Conservation (phyloP, 53 echinoderm and acorn worm genomes). For the Crossaster papposus region DNA sequence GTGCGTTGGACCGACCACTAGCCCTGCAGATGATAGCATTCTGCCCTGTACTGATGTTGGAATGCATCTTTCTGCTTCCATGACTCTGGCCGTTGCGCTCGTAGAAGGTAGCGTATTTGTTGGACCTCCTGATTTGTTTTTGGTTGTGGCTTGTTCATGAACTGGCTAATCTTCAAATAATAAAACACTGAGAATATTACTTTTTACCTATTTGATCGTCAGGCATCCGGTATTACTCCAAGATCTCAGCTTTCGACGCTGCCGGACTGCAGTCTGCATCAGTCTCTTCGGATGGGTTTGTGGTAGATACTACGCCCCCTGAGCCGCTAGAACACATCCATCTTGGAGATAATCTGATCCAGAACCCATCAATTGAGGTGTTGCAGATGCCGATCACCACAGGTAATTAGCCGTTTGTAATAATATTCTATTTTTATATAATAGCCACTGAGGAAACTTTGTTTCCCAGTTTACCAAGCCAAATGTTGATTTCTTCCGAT, state of each 20-base stretch:
- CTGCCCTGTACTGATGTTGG: conserved; percentile 50
- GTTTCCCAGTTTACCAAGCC: too few species aligned
- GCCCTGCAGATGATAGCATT: conserved; percentile 31
- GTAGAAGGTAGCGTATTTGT: conserved; percentile 43
- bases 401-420: too few species aligned
- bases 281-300: conserved; percentile 53
- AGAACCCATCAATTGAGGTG: conserved; percentile 64
- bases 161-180: too few species aligned
- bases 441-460: background rate
- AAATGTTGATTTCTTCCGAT: too few species aligned
- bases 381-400: background rate
- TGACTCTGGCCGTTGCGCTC: background rate
- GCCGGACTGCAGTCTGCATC: conserved; percentile 46
- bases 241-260: conserved; percentile 53
- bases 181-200: too few species aligned
- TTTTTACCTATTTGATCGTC: background rate
- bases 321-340: background rate
- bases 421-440: too few species aligned
- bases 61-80: conserved; percentile 31
- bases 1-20: conserved; percentile 58
- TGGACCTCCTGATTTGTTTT: too few species aligned
- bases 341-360: conserved; percentile 41
- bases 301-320: conserved; percentile 55
- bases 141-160: too few species aligned
- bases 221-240: conserved; percentile 56